phyloP scores from a whole-genome alignment of 2,797 vertebrate genomes.

The Margarornis squamiger region DNA sequence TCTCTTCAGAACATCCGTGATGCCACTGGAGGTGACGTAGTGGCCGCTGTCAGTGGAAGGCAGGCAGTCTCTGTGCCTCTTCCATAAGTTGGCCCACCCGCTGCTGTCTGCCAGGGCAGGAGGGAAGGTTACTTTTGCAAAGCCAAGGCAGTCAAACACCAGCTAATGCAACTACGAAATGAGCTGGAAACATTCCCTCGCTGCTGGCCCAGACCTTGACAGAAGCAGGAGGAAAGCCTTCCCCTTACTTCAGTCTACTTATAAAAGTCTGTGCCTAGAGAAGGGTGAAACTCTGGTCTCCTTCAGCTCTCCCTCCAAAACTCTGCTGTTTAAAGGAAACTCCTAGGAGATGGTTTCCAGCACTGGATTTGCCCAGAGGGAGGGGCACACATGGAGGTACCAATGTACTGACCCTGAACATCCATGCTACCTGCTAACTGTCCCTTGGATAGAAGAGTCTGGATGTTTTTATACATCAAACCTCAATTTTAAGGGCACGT shows the following conservation, averaged over 20 bases:
- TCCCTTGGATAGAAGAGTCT: neutral
- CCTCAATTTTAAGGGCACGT: neutral
- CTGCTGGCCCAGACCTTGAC: neutral
- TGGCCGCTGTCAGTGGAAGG: constrained; percentile 75
- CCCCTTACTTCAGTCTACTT: neutral
- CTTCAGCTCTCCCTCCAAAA: neutral
- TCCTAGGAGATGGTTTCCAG: rapidly evolving
- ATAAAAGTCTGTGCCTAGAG: rapidly evolving
- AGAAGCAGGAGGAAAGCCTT: neutral
- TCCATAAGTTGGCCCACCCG: constrained; percentile 80
- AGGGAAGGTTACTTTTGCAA: neutral
- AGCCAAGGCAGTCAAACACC: neutral
- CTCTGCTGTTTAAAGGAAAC: neutral
- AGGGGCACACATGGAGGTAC: neutral
- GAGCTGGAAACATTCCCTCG: rapidly evolving
- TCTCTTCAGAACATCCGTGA: constrained; percentile 73
- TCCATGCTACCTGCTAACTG: rapidly evolving
- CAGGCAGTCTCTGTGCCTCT: constrained; percentile 67
- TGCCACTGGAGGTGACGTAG: constrained; percentile 77
- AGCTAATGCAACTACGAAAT: rapidly evolving
- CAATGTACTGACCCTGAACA: neutral
- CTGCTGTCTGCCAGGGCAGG: constrained; percentile 70
- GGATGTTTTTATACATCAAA: neutral
- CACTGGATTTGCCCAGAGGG: neutral
- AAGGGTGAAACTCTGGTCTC: rapidly evolving